Evolutionary conservation across 2,113 vertebrate genomes (phyloP).

Genomic region (Pygoscelis adeliae): DNA sequence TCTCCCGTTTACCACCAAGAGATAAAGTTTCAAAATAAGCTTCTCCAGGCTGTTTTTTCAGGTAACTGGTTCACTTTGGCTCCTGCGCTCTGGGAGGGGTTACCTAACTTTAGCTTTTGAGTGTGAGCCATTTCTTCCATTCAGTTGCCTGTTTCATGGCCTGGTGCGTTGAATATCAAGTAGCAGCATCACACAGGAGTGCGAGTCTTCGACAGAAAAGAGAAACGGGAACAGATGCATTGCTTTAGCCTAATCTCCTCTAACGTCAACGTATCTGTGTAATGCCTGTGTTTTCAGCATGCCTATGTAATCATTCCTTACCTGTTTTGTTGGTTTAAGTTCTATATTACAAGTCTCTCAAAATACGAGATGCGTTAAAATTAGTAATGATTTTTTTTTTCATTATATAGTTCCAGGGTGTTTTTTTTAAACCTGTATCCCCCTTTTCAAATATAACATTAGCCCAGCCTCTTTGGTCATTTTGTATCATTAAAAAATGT

Average conservation of each 20-base stretch:
- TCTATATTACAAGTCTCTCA: background rate
- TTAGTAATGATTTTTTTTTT: background rate
- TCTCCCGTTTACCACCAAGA: background rate
- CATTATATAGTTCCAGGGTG: background rate
- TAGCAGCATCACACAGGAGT: background rate
- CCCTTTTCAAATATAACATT: background rate
- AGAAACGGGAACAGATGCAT: background rate
- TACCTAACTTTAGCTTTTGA: background rate
- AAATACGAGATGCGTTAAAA: background rate
- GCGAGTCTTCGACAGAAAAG: fast-evolving
- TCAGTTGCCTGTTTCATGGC: background rate
- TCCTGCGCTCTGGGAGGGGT: background rate
- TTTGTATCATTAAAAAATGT: background rate
- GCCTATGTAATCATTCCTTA: background rate
- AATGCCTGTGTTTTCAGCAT: background rate
- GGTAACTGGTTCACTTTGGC: background rate
- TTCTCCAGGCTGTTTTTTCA: background rate
- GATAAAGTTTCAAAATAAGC: background rate
- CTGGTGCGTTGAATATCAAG: background rate
- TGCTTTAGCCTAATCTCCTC: background rate
- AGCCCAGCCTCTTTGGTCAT: background rate
- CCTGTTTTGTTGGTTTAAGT: background rate
- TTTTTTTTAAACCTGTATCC: background rate
- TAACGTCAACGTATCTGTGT: background rate
- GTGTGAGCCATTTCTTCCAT: background rate